A percentile compares a stretch with the other conserved stretches of the same genome.
Conservation (phyloP, 2,888 invertebrate species). For the Epinotia bilunana region DNA sequence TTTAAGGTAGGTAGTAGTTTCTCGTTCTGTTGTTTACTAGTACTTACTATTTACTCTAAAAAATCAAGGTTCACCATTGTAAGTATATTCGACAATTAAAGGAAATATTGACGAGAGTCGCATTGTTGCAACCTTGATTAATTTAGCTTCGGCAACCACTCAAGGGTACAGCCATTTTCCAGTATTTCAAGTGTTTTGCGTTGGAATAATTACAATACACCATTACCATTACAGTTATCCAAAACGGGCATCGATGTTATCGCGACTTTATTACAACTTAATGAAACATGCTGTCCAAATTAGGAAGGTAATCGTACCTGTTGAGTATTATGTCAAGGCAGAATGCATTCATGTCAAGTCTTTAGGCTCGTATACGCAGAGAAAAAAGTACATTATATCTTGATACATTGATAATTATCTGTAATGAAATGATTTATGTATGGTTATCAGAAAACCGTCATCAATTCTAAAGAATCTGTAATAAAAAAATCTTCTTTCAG, state of each 20-base stretch:
- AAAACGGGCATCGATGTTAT: slow-evolving; percentile 24
- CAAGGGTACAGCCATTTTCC: slow-evolving; percentile 60
- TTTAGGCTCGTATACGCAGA: slow-evolving; percentile 3
- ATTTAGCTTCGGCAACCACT: slow-evolving; percentile 54
- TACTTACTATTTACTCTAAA: not conserved
- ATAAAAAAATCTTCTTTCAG: not conserved
- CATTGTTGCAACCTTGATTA: slow-evolving; percentile 61
- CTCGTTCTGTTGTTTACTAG: not conserved
- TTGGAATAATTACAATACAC: slow-evolving; percentile 26
- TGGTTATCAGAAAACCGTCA: too few relatives aligned
- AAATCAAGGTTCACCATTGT: not conserved
- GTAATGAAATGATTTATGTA: not conserved
- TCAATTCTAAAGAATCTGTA: too few relatives aligned
- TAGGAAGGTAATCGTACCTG: slow-evolving; percentile 39
- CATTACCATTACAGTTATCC: slow-evolving; percentile 32
- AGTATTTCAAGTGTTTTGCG: slow-evolving; percentile 55
- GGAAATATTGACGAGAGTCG: slow-evolving; percentile 13
- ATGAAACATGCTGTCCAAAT: slow-evolving; percentile 35
- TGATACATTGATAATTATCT: not conserved
- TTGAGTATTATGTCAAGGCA: slow-evolving; percentile 40
- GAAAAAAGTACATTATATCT: not conserved
- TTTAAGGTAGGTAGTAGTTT: too few relatives aligned
- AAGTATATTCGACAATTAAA: not conserved
- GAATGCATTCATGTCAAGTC: slow-evolving; percentile 25
- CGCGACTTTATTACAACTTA: slow-evolving; percentile 27